Base-by-base conservation (phyloP, 2,113 vertebrate species). In the Guaruba guarouba region DNA sequence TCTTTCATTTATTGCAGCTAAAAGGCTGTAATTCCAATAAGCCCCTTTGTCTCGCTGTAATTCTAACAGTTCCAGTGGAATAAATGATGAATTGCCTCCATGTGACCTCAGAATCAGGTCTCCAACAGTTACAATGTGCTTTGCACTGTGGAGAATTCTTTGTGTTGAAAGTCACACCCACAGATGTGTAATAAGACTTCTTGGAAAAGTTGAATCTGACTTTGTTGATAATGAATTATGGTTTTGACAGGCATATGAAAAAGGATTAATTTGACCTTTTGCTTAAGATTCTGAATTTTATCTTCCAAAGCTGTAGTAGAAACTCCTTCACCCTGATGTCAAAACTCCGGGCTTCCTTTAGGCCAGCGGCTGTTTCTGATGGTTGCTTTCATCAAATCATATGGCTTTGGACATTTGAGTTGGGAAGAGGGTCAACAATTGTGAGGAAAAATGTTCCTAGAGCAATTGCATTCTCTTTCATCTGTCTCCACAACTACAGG, bases 1-100 rank as follows among this genome's bases (percentile, higher is more conserved):
- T 94, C 39, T 88, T 95, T 88, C 94, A 86, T 95, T 92, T 97
- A 92, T 88, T 88, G 77, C 48, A 76, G 77, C 62, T 96, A 55
- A 80, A 80, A 74, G 90, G 66, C 57, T 92, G 73, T 90, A 90
- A 91, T 94, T 96, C 77, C 73, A 74, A 79, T 86, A 11, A 93
- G 46, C 57, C 73, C 54, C 84, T 93, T 96, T 90, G 55, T 95
- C 78, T 95, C 90, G 0, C 84, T 89, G 52, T 82, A 95, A 59
- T 88, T 92, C 88, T 82, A 92, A 68, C 43, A 75, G 84, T 54
- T 79, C 80, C 57, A 28, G n/a, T 57, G 23, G 54, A 96, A 90
- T 89, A 94, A 89, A 84, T 91, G 62, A 94, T 91, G 24, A 71
- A 92, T 92, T 84, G 59, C 17, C 52, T 89, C 33, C 2, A 1